These are phyloP conservation scores for Peribatodes rhomboidaria DNA, from an alignment of 2,888 invertebrate genomes.

Conservation along the genomic window DNA sequence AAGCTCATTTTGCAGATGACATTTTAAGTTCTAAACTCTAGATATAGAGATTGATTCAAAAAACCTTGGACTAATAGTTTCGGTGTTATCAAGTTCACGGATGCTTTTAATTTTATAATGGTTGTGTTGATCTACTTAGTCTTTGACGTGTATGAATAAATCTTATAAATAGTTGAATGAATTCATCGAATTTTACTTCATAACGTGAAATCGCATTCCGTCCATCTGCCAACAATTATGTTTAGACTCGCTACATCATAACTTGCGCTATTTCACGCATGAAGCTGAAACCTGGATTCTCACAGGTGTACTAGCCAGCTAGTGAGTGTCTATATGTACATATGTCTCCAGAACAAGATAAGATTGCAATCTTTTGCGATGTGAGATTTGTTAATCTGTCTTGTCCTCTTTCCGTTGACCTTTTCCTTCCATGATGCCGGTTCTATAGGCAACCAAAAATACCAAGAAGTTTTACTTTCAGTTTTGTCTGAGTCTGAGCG, in stretches of 20 bases:
- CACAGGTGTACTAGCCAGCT: slow-evolving; percentile 9
- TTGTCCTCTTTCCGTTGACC: too few species aligned
- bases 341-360: too few species aligned
- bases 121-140: too few species aligned
- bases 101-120: too few species aligned
- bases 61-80: not conserved
- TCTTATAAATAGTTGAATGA: not conserved
- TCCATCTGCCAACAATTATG: slow-evolving; percentile 21
- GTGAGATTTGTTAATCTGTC: too few species aligned
- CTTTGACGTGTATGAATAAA: not conserved
- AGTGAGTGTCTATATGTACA: too few species aligned
- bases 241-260: slow-evolving; percentile 13
- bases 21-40: too few species aligned
- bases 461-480: not conserved
- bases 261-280: slow-evolving; percentile 15
- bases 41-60: too few species aligned
- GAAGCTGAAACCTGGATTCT: slow-evolving; percentile 12
- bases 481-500: too few species aligned
- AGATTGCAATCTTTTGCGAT: too few species aligned
- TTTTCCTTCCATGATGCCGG: too few species aligned
- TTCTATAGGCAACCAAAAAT: not conserved
- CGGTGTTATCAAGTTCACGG: not conserved
- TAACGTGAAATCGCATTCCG: slow-evolving; percentile 4
- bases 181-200: not conserved
- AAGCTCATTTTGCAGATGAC: too few species aligned